Base-by-base conservation (phyloP, 2,113 vertebrate species). In the Mustela nigripes region DNA sequence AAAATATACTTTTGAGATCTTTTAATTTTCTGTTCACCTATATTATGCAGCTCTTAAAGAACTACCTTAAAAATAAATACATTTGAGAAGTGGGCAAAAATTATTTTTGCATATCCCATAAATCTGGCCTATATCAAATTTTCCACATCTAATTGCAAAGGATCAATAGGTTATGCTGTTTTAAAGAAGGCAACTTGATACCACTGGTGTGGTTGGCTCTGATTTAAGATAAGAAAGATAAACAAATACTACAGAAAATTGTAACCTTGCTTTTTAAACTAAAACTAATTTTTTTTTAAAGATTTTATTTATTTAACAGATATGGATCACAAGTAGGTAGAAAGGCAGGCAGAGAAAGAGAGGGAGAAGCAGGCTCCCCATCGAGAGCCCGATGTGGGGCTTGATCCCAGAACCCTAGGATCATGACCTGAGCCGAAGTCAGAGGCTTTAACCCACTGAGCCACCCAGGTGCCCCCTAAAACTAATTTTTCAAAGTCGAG, bases 41-140 rank as follows among this genome's bases (percentile, higher is more conserved):
- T 73, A 81, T 53, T 62, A 94, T 45, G 6, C 26, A 93, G 33
- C 69, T 95, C 50, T 81, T 80, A 9, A 84, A 94, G 62, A 90
- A 31, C 1, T 58, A 50, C 5, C 31, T 93, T 82, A 74, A 80
- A 89, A 80, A 39, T 94, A 81, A 86, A 84, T 36, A 74, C 4
- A 84, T 16, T 31, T 50, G 11, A 50, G 22, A 88, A 1, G 71
- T 36, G 12, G 10, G 10, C 76, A 16, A 95, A 60, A 81, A 58
- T 56, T 60, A 76, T 56, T 81, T 94, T 50, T 84, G 60, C n/a
- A 80, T 80, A 88, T 60, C 80, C 28, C 24, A 85, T 22, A 92
- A 5, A 95, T 14, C 4, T 53, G 24, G 79, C 50, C 39, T 93
- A 11, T 65, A 21, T 67, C 50, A 96, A 50, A 73, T 45, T 42